Evolutionary conservation across 2,888 invertebrate genomes (phyloP).

Genomic region (Callyntrura guangdongensis): DNA sequence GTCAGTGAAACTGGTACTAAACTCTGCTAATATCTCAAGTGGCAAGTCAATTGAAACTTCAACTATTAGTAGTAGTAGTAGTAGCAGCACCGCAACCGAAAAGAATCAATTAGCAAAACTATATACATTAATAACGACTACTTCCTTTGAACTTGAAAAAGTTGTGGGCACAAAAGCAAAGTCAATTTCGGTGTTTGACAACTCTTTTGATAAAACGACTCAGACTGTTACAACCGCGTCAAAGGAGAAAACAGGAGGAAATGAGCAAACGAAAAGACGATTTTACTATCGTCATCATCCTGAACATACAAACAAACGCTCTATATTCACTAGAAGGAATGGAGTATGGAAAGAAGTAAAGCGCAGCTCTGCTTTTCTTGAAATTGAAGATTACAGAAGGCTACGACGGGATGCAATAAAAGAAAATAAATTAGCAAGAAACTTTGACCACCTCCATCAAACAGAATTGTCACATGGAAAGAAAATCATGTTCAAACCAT

Average conservation of each 20-base stretch:
- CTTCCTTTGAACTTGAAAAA: constrained; percentile 27
- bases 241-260: not conserved
- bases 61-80: not conserved
- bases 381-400: not conserved
- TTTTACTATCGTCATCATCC: not conserved
- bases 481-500: not conserved
- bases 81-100: not conserved
- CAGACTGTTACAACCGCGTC: not conserved
- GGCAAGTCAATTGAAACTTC: not conserved
- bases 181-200: constrained; percentile 35
- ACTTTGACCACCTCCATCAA: not conserved
- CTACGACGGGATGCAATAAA: constrained; percentile 2
- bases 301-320: not conserved
- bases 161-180: constrained; percentile 29
- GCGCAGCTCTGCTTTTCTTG: not conserved
- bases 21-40: not conserved
- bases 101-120: constrained; percentile 48
- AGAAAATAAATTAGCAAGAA: constrained; percentile 14
- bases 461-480: not conserved
- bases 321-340: not conserved
- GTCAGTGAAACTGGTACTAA: not conserved
- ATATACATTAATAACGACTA: not conserved
- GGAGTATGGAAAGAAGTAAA: not conserved
- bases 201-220: not conserved
- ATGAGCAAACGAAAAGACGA: not conserved